Percentiles rank a stretch among this genome's conserved stretches.
phyloP scores from a whole-genome alignment of 2,888 invertebrate genomes.

The Eupithecia vulgata region DNA sequence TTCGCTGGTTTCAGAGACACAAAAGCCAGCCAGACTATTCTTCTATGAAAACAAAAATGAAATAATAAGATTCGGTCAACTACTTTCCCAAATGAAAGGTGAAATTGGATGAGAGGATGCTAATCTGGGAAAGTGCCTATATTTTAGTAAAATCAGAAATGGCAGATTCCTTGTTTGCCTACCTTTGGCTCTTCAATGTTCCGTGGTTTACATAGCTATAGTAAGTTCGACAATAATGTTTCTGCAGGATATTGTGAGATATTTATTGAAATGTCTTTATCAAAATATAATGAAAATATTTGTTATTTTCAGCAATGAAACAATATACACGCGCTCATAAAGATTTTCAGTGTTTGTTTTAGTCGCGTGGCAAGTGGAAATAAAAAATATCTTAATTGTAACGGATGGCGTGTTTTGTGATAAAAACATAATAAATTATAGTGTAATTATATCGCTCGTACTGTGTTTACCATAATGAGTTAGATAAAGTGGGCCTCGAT shows the following conservation, averaged over 20 bases:
- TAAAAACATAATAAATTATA: slow-evolving; percentile 73
- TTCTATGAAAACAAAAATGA: slow-evolving; percentile 34
- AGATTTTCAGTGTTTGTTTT: slow-evolving; percentile 48
- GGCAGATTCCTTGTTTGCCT: slow-evolving; percentile 28
- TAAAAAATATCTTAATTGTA: slow-evolving; percentile 80
- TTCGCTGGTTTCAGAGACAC: slow-evolving; percentile 21
- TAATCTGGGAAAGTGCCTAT: slow-evolving; percentile 43
- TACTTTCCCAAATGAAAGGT: slow-evolving; percentile 46
- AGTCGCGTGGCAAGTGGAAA: slow-evolving; percentile 74
- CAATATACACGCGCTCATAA: slow-evolving; percentile 35
- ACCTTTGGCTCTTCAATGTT: slow-evolving; percentile 25
- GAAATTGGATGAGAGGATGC: slow-evolving; percentile 41
- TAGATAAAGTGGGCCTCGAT: slow-evolving; percentile 65
- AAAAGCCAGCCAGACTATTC: slow-evolving; percentile 8
- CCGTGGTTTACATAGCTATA: slow-evolving; percentile 6
- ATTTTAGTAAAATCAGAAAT: slow-evolving; percentile 32
- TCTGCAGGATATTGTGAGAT: not conserved
- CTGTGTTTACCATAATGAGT: slow-evolving; percentile 77
- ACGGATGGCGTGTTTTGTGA: slow-evolving; percentile 76
- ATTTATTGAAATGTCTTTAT: not conserved
- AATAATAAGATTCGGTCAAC: slow-evolving; percentile 36
- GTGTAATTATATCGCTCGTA: slow-evolving; percentile 72
- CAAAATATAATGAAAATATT: slow-evolving; percentile 29
- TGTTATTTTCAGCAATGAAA: slow-evolving; percentile 35
- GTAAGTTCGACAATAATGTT: not conserved